Conservation (phyloP, 2,888 invertebrate genomes). For the Adineta ricciae region DNA sequence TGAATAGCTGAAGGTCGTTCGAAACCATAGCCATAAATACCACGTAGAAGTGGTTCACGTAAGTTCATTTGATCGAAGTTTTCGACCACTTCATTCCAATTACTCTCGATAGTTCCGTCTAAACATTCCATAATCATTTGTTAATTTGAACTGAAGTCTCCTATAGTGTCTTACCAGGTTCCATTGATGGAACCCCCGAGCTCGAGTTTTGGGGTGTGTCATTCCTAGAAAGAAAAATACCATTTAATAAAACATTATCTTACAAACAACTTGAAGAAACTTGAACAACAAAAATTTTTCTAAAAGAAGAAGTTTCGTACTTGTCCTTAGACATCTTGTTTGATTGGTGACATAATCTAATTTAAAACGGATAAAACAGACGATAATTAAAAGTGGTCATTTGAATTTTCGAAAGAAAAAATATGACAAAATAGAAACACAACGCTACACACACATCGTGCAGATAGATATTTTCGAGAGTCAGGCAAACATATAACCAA, state of each 20-base stretch:
- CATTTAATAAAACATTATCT: not conserved
- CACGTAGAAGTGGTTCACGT: conserved; percentile 32
- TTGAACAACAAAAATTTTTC: too few species aligned
- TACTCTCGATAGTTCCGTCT: conserved; percentile 7
- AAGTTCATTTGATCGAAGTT: conserved; percentile 33
- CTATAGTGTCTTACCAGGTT: not conserved
- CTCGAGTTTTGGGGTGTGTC: not conserved
- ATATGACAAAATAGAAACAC: not conserved
- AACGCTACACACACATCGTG: not conserved
- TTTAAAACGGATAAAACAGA: not conserved
- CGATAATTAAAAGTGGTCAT: not conserved
- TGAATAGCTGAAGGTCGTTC: conserved; percentile 34
- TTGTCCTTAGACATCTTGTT: not conserved
- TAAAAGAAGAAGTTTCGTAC: not conserved
- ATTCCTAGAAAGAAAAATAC: not conserved
- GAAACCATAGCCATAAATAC: conserved; percentile 34
- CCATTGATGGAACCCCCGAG: not conserved
- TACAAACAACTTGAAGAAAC: too few species aligned
- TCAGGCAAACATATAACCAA: not conserved
- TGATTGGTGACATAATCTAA: not conserved
- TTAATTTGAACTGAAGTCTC: too few species aligned
- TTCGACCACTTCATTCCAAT: conserved; percentile 14
- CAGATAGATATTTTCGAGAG: not conserved
- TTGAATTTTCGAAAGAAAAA: too few species aligned
- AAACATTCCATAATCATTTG: not conserved